Base-by-base conservation (phyloP, 1,140 invertebrate species). In the Aethina tumida region DNA sequence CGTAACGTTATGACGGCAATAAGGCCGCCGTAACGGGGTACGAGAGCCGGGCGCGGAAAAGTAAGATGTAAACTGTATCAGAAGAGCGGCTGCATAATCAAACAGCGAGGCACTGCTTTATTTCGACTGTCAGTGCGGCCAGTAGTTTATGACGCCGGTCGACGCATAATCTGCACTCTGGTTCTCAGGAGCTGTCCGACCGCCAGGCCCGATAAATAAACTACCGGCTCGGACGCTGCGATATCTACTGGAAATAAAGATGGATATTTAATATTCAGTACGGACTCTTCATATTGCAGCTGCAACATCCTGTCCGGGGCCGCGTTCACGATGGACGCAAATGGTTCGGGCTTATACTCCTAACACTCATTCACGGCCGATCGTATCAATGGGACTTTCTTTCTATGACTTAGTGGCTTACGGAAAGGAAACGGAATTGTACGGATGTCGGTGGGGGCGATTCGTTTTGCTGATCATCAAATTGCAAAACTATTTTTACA, bases 51-150 rank as follows among this genome's bases (percentile, higher is more conserved):
- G 5, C 30, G 4, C 21, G 18, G 17, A 18, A 17, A 38, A 48
- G 38, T 48, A 45, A 45, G 43, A 45, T 37, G 39, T 45, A 41
- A 45, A 45, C 33, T 41, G 39, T 45, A 45, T 26, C 37, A 40
- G n/a, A n/a, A n/a, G n/a, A n/a, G n/a, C n/a, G n/a, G n/a, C n/a
- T n/a, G n/a, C n/a, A n/a, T n/a, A n/a, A n/a, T n/a, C n/a, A n/a
- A n/a, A n/a, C n/a, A n/a, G 25, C 14, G 13, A 17, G 31, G 28
- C 43, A 45, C 43, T 46, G 36, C 39, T 46, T 43, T 47, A 43
- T 47, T 47, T 43, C 40, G 35, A 35, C 39, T 43, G 45, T 43
- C 45, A 39, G 20, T 35, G 35, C 39, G 18, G 18, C 31, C 35
- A 32, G 32, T 42, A 20, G 34, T 47, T 47, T 47, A 47, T 47